A percentile compares a stretch with the other conserved stretches of the same genome.
Conservation (phyloP, 2,888 invertebrate species). For the Noctuana brunneofusca region DNA sequence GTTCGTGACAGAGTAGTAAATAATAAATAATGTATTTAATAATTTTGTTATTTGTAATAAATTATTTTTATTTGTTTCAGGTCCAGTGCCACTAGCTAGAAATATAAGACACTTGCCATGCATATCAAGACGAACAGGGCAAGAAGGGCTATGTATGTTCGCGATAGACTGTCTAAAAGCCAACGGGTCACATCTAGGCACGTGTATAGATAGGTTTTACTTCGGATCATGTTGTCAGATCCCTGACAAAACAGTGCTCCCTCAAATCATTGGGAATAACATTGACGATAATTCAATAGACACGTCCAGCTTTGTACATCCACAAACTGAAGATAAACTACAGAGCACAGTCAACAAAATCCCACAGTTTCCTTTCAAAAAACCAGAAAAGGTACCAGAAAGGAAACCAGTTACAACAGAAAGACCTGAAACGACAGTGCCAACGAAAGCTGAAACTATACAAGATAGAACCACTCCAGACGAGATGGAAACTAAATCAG, state of each 20-base stretch:
- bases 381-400: slow-evolving; percentile 36
- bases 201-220: slow-evolving; percentile 96
- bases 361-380: slow-evolving; percentile 44
- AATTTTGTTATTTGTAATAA: not conserved
- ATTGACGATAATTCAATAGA: slow-evolving; percentile 85
- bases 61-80: slow-evolving; percentile 56
- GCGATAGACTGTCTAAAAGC: slow-evolving; percentile 95
- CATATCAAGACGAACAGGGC: slow-evolving; percentile 89
- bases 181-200: slow-evolving; percentile 95
- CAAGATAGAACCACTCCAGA: slow-evolving; percentile 58
- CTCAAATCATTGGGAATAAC: slow-evolving; percentile 83
- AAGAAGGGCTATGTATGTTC: slow-evolving; percentile 95
- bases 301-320: slow-evolving; percentile 73
- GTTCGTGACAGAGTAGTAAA: too few relatives aligned
- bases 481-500: slow-evolving; percentile 61
- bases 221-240: slow-evolving; percentile 96
- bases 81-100: slow-evolving; percentile 90
- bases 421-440: slow-evolving; percentile 46
- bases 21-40: too few relatives aligned
- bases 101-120: slow-evolving; percentile 95
- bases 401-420: slow-evolving; percentile 45
- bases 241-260: slow-evolving; percentile 77
- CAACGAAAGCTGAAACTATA: slow-evolving; percentile 51
- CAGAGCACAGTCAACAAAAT: slow-evolving; percentile 49
- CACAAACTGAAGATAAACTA: slow-evolving; percentile 66